Base-by-base conservation (phyloP, 2,797 vertebrate genomes). In the Cossypha polioptera region DNA sequence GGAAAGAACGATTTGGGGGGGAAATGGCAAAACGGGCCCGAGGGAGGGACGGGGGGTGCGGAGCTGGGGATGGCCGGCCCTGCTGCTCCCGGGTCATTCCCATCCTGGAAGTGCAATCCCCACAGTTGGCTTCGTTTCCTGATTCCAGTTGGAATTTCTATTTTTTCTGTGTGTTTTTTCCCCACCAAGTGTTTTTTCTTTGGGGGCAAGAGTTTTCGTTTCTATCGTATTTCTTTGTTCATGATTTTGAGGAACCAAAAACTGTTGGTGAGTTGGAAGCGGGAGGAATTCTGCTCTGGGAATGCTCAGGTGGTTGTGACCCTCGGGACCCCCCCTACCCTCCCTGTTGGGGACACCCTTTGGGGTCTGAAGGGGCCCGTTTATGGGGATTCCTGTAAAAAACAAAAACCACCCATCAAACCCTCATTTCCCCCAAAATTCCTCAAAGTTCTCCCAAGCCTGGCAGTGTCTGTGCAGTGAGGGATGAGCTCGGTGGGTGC, bases 191-290 rank as follows among this genome's bases (percentile, higher is more conserved):
- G n/a, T 10, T 7, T 47, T 80, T 61, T 24, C 14, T 58, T n/a
- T 54, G 71, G 71, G 48, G 57, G 65, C 29, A 25, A n/a, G 71
- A 78, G 82, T 85, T 87, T 51, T 48, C 0, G 9, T 73, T 76
- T 61, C 43, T 57, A 45, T 20, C 10, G 13, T 9, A 16, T 75
- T 91, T 85, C 90, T 89, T 93, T 94, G 82, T 78, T 72, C 29
- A 0, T 4, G 18, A 38, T 92, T 54, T 38, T 18, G 67, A 91
- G 18, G 82, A 80, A 16, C 67, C 57, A 2, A 50, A 82, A 86
- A 66, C 78, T 61, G 51, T 29, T 8, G 73, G 43, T 13, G 78
- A 88, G 86, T 85, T 82, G 29, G 55, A 8, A 67, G 61, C 0
- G 10, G 29, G 61, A 33, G 11, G 33, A 13, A 58, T 81, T 57